Evolutionary conservation across 2,888 invertebrate genomes (phyloP).

Genomic region (Entomobrya multifasciata): DNA sequence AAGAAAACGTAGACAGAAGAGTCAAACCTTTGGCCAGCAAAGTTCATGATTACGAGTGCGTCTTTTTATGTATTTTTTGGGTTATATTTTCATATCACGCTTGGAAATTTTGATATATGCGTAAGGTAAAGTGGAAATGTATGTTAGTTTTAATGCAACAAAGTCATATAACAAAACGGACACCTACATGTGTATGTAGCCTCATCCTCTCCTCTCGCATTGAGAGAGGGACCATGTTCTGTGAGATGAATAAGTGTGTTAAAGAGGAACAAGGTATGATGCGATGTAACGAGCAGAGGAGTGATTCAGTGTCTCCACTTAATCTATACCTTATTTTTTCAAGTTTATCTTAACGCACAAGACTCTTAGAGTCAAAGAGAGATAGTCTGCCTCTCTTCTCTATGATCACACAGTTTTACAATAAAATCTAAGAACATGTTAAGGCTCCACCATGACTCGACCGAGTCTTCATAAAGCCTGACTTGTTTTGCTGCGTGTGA

Average conservation of each 20-base stretch:
- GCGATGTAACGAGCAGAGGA: not conserved
- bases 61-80: not conserved
- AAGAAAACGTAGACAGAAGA: slow-evolving; percentile 32
- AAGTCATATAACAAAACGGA: slow-evolving; percentile 49
- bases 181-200: slow-evolving; percentile 6
- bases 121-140: slow-evolving; percentile 35
- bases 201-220: not conserved
- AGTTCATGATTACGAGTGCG: too few species aligned
- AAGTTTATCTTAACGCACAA: slow-evolving; percentile 46
- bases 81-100: not conserved
- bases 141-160: slow-evolving; percentile 25
- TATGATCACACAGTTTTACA: not conserved
- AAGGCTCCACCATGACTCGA: slow-evolving; percentile 70
- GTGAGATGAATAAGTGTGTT: slow-evolving; percentile 2
- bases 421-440: slow-evolving; percentile 51
- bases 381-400: not conserved
- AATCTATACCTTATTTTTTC: slow-evolving; percentile 58
- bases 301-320: slow-evolving; percentile 59
- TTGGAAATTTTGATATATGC: not conserved
- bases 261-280: slow-evolving; percentile 8
- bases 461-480: slow-evolving; percentile 29
- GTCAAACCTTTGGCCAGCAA: slow-evolving; percentile 43
- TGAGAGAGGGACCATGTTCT: slow-evolving; percentile 37
- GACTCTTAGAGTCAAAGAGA: slow-evolving; percentile 19
- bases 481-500: not conserved